phyloP scores from a whole-genome alignment of 2,888 invertebrate genomes.

The Ornithoptera alexandrae region DNA sequence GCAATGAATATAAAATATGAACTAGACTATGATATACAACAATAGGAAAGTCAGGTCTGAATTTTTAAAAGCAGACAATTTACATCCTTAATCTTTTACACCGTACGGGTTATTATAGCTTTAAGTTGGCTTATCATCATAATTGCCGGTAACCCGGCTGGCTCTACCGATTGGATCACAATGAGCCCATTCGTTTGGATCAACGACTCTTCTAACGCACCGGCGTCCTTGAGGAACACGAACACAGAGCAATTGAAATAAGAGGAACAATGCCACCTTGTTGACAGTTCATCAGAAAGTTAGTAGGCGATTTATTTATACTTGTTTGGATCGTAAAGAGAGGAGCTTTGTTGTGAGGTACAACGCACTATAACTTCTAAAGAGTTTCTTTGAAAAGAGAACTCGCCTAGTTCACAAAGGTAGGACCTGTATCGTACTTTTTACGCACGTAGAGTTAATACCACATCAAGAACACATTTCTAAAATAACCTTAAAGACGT shows the following conservation, averaged over 20 bases:
- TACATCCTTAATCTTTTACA: neutral
- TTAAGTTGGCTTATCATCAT: neutral
- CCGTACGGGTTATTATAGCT: conserved; percentile 1
- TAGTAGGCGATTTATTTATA: conserved; percentile 20
- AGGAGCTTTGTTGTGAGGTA: conserved; percentile 1
- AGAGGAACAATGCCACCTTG: conserved; percentile 8
- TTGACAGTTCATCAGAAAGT: conserved; percentile 15
- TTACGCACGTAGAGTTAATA: too few relatives aligned
- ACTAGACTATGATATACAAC: too few relatives aligned
- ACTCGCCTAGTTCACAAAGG: too few relatives aligned
- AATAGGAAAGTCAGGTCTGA: too few relatives aligned
- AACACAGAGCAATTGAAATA: conserved; percentile 18
- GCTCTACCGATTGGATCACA: conserved; percentile 28
- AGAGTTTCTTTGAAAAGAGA: too few relatives aligned
- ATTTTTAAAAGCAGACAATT: conserved; percentile 1
- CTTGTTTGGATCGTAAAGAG: conserved; percentile 1
- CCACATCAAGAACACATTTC: too few relatives aligned
- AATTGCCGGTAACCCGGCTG: conserved; percentile 16
- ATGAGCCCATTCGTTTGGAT: conserved; percentile 26
- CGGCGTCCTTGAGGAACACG: conserved; percentile 11
- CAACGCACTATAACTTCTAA: neutral
- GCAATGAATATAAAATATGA: too few relatives aligned
- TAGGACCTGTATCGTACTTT: too few relatives aligned
- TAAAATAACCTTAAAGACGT: too few relatives aligned
- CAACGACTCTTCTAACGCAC: conserved; percentile 20